Evolutionary conservation across 2,113 vertebrate genomes (phyloP).

Genomic region (Pontoporia blainvillei): DNA sequence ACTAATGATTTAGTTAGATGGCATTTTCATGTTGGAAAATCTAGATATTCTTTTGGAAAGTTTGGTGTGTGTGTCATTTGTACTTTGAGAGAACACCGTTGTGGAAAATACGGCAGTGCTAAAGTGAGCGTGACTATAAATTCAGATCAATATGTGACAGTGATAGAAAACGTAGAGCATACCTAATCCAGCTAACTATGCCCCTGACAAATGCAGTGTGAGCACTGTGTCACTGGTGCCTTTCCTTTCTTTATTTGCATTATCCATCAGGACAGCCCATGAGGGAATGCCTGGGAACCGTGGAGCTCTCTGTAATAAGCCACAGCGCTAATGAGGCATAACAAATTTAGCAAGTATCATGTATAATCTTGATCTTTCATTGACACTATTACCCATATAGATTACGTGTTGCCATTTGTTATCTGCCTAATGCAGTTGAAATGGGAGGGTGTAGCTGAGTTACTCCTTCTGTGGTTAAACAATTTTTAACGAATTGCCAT

Average conservation of each 20-base stretch:
- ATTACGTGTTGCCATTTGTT: slow-evolving; percentile 80
- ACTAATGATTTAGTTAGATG: background rate
- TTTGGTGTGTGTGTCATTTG: background rate
- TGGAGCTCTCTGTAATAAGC: slow-evolving; percentile 76
- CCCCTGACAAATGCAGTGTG: slow-evolving; percentile 74
- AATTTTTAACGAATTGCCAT: slow-evolving; percentile 78
- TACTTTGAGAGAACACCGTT: background rate
- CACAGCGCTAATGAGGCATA: slow-evolving; percentile 82
- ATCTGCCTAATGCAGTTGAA: slow-evolving; percentile 73
- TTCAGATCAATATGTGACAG: slow-evolving; percentile 66
- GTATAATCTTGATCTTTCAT: slow-evolving; percentile 83
- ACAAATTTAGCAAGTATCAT: slow-evolving; percentile 83
- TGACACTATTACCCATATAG: slow-evolving; percentile 82
- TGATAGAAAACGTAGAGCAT: slow-evolving; percentile 56
- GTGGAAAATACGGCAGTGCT: background rate
- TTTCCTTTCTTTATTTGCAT: slow-evolving; percentile 77
- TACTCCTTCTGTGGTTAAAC: slow-evolving; percentile 62
- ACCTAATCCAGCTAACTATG: slow-evolving; percentile 72
- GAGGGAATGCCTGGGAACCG: slow-evolving; percentile 77
- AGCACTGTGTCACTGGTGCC: slow-evolving; percentile 65
- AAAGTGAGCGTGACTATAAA: slow-evolving; percentile 45
- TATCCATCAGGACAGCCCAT: slow-evolving; percentile 81
- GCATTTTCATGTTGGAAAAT: background rate
- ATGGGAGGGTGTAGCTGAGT: slow-evolving; percentile 66
- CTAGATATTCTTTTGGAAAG: background rate